A percentile compares a stretch with the other conserved stretches of the same genome.
phyloP scores from a whole-genome alignment of 2,113 vertebrate species.

The Vombatus ursinus region DNA sequence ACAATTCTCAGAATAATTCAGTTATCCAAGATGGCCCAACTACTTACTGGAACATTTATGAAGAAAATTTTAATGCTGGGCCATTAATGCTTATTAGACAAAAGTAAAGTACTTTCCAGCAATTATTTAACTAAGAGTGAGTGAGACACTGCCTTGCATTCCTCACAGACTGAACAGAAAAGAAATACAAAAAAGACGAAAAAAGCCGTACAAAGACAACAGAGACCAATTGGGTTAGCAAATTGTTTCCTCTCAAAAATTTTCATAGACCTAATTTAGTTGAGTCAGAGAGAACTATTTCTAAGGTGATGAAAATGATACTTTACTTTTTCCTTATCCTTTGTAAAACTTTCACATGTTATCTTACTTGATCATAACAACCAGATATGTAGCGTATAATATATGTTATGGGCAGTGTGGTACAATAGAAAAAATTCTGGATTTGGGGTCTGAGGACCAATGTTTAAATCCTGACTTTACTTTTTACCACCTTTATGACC shows the following conservation, averaged over 20 bases:
- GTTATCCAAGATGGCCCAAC: background rate
- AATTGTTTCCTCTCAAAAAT: background rate
- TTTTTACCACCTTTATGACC: background rate
- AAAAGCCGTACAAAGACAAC: background rate
- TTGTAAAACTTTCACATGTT: background rate
- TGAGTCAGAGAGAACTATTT: background rate
- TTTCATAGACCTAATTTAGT: background rate
- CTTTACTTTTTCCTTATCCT: background rate
- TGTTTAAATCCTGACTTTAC: background rate
- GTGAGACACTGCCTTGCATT: background rate
- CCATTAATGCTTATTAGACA: background rate
- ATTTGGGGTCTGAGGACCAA: background rate
- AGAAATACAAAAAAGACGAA: background rate
- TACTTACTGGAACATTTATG: background rate
- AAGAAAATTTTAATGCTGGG: background rate
- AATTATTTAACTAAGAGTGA: background rate
- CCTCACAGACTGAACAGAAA: background rate
- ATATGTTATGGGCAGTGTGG: background rate
- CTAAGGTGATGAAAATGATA: background rate
- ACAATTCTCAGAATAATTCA: background rate
- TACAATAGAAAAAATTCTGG: background rate
- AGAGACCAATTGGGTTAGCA: background rate
- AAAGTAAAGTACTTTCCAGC: background rate
- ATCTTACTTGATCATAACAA: background rate
- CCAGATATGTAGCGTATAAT: background rate